Percentiles rank a stretch among this genome's conserved stretches.
phyloP scores from a whole-genome alignment of 92 coral and sea anemone species.

The Epizoanthus scotinus region DNA sequence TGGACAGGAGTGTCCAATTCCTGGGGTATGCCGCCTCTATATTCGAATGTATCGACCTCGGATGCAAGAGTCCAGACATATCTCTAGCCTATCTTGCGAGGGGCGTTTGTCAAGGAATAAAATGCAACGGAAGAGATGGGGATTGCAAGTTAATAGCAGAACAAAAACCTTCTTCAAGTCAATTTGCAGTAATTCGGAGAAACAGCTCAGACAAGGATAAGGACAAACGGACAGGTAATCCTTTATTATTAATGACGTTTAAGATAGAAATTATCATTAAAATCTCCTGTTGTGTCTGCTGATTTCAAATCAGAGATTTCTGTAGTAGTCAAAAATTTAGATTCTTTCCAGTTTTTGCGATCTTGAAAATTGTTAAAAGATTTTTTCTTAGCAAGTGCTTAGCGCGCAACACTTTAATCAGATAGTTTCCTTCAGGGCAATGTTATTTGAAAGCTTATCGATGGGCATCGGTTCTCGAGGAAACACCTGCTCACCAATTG shows the following conservation, averaged over 20 bases:
- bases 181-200: conserved; percentile 57
- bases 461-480: conserved; percentile 33
- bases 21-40: conserved; percentile 48
- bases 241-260: conserved; percentile 12
- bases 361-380: not conserved
- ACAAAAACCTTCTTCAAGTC: conserved; percentile 44
- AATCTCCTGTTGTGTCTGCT: not conserved
- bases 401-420: not conserved
- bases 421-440: not conserved
- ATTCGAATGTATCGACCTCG: conserved; percentile 48
- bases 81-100: conserved; percentile 51
- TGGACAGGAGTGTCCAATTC: not conserved
- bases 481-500: conserved; percentile 20
- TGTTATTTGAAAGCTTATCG: conserved; percentile 1
- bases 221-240: conserved; percentile 18
- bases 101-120: conserved; percentile 47
- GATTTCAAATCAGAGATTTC: not conserved
- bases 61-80: conserved; percentile 44
- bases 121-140: conserved; percentile 41
- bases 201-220: not conserved
- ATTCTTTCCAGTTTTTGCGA: not conserved
- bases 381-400: not conserved
- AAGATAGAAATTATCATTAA: not conserved
- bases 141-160: conserved; percentile 41
- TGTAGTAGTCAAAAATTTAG: not conserved